phyloP scores from a whole-genome alignment of 2,797 vertebrate species.

The Pempheris klunzingeri region DNA sequence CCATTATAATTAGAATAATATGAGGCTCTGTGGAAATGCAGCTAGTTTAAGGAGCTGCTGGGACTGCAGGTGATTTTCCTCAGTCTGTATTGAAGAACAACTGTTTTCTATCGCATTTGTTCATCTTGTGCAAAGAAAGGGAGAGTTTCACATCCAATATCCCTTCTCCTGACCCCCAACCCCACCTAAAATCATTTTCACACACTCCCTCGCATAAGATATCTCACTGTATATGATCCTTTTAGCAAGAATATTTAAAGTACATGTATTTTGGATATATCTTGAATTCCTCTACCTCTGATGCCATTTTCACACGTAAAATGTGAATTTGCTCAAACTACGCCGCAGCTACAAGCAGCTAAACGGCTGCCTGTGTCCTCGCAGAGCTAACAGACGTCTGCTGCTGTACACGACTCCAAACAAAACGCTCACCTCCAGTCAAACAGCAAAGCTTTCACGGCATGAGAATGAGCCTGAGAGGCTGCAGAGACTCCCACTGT shows the following conservation, averaged over 20 bases:
- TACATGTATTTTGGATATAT: neutral
- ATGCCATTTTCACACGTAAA: constrained; percentile 2
- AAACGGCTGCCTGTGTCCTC: constrained; percentile 19
- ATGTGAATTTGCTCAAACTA: constrained; percentile 14
- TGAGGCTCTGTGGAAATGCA: no score
- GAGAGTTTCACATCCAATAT: neutral
- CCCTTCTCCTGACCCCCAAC: neutral
- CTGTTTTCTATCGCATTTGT: neutral
- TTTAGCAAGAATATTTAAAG: no score
- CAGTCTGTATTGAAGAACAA: neutral
- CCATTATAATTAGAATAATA: no score
- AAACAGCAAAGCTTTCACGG: constrained; percentile 38
- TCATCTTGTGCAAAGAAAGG: neutral
- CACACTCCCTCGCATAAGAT: no score
- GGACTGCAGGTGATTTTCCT: no score
- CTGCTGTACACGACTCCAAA: constrained; percentile 44
- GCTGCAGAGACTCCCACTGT: constrained; percentile 58
- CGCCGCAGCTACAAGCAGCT: constrained; percentile 21
- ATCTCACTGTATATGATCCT: neutral
- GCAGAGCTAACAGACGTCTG: constrained; percentile 29
- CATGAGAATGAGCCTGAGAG: constrained; percentile 53
- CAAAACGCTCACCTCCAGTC: constrained; percentile 53
- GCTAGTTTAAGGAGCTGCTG: no score
- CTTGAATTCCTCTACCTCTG: neutral
- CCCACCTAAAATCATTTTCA: neutral